Conservation (phyloP, 2,113 vertebrate species). For the Bolborhynchus lineola region DNA sequence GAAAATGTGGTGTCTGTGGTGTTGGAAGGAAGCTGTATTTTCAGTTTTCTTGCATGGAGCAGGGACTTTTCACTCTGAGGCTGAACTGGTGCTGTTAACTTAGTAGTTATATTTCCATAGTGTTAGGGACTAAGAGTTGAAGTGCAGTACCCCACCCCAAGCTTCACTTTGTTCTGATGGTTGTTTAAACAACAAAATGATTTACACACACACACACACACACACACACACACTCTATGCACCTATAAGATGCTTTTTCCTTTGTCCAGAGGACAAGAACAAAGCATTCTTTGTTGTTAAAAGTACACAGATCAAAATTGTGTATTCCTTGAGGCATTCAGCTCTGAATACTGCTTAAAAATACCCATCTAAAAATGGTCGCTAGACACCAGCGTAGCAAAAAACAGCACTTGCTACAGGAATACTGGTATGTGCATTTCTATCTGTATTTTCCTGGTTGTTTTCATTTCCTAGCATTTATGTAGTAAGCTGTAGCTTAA, state of each 20-base stretch:
- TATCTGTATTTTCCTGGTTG: background rate
- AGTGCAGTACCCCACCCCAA: background rate
- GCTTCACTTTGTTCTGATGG: background rate
- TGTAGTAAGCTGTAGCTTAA: background rate
- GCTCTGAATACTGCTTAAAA: background rate
- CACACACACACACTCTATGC: background rate
- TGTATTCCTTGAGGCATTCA: background rate
- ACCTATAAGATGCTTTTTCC: background rate
- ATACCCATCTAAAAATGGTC: background rate
- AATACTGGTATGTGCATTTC: background rate
- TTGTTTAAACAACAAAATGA: background rate
- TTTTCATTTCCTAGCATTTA: background rate
- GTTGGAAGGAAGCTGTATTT: background rate
- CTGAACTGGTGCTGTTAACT: background rate
- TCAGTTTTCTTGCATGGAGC: background rate
- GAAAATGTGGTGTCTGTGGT: background rate
- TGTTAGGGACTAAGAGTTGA: background rate
- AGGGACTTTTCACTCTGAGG: background rate
- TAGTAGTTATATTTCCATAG: background rate
- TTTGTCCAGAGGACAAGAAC: background rate
- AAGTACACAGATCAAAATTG: background rate
- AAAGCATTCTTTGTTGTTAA: background rate
- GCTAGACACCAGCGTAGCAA: background rate
- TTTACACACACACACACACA: too few relatives aligned
- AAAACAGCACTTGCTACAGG: background rate